Percentiles rank a stretch among this genome's conserved stretches.
phyloP scores from a whole-genome alignment of 2,888 invertebrate species.

The Listrodromus nycthemerus region DNA sequence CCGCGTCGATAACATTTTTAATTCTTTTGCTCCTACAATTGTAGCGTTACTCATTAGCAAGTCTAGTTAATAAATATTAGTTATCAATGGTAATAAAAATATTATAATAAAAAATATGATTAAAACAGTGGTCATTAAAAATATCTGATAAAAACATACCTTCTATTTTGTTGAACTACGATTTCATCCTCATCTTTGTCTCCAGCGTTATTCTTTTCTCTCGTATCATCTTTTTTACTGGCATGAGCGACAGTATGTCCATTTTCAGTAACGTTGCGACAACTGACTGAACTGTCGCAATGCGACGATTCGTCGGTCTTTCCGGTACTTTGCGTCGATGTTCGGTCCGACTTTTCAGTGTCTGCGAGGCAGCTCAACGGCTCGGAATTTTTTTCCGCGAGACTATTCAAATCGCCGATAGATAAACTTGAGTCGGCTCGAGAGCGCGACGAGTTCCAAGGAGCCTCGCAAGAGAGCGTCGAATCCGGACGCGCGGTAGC shows the following conservation, averaged over 20 bases:
- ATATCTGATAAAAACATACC: conserved; percentile 27
- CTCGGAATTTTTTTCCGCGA: not conserved
- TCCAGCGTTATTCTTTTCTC: no score
- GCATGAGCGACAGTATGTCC: conserved; percentile 4
- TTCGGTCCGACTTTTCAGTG: not conserved
- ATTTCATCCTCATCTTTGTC: not conserved
- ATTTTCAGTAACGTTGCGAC: not conserved
- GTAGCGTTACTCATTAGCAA: not conserved
- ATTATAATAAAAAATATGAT: not conserved
- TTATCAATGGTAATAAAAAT: not conserved
- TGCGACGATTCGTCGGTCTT: not conserved
- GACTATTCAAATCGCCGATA: conserved; percentile 25
- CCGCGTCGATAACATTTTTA: conserved; percentile 37
- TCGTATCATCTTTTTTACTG: not conserved
- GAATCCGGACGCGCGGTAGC: conserved; percentile 43
- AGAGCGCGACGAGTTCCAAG: conserved; percentile 24
- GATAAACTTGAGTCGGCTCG: conserved; percentile 51
- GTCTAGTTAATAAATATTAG: not conserved
- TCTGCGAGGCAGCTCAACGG: not conserved
- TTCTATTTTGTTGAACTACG: conserved; percentile 16
- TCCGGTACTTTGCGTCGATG: not conserved
- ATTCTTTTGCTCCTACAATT: conserved; percentile 58
- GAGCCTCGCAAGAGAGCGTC: conserved; percentile 39
- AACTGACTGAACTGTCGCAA: not conserved
- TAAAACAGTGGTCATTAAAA: not conserved